Conservation (phyloP, 2,888 invertebrate genomes). For the Apamea epomidion region DNA sequence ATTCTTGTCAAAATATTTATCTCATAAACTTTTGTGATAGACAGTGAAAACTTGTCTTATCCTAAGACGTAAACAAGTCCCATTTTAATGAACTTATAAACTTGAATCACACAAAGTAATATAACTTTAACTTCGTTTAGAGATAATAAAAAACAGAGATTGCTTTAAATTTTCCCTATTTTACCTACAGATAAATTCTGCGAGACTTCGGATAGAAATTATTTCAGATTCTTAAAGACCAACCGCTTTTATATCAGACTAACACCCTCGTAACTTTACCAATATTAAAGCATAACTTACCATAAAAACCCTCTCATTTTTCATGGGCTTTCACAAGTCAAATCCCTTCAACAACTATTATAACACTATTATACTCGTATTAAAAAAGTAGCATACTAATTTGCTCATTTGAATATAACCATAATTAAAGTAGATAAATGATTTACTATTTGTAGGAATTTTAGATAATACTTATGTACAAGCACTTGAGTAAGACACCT, state of each 20-base stretch:
- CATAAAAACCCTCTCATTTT: neutral
- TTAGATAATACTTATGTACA: too few species aligned
- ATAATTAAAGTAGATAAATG: too few species aligned
- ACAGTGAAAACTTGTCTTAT: neutral
- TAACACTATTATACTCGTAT: too few species aligned
- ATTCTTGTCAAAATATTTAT: neutral
- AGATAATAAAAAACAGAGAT: slow-evolving; percentile 6
- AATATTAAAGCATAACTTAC: neutral
- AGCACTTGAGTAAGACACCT: too few species aligned
- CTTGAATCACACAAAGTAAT: slow-evolving; percentile 14
- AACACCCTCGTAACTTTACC: neutral
- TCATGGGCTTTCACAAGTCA: neutral
- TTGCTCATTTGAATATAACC: too few species aligned
- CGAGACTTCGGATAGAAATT: neutral
- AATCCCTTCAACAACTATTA: too few species aligned
- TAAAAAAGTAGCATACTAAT: too few species aligned
- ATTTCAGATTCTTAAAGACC: neutral
- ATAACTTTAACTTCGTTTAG: neutral
- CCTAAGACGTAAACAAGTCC: slow-evolving; percentile 16
- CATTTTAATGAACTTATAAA: slow-evolving; percentile 23
- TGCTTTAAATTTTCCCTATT: slow-evolving; percentile 7
- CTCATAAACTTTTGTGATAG: neutral
- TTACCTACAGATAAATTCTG: neutral
- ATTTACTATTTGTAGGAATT: too few species aligned
- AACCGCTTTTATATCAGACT: neutral